Evolutionary conservation across 2,113 vertebrate species (phyloP), one percentile per base, ranked within the genome.

Genomic region (Emydura subglobosa): DNA sequence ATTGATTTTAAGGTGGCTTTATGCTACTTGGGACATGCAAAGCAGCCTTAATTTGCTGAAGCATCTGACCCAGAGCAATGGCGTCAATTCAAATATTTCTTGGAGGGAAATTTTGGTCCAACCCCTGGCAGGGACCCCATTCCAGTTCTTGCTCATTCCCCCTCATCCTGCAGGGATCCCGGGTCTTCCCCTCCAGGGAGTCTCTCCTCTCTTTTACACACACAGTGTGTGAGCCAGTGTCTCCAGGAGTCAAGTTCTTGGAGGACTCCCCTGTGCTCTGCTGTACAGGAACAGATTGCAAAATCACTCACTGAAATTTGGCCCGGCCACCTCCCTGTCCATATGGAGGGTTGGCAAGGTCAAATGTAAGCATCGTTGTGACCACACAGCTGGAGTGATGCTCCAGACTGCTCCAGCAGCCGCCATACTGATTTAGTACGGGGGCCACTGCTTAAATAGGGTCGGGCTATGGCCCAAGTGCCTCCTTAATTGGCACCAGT

Each of bases 171-270:
- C n/a, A 72, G 65, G n/a, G n/a, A 72, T 39, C 17, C 65, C 50
- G 0, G 2, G n/a, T 14, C 22, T 5, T 5, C 11, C 39, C 54
- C 25, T 47, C 22, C 3, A 0, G 1, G 13, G 22, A n/a, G 54
- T 86, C 24, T 34, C 29, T n/a, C 47, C 13, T 82, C 22, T 92
- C 16, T 65, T 17, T 22, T 68, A 39, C n/a, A 19, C n/a, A 72
- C 19, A 22, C 8, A n/a, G 34, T n/a, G 16, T 16, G n/a, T 39
- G 8, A 72, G 65, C 65, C 21, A 5, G 65, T 39, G 65, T 9
- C 19, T 39, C 65, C n/a, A 72, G 65, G 34, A 72, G 19, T 22
- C 5, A 21, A 72, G 65, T 72, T 72, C 65, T 72, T 72, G n/a
- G 34, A 72, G 19, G 19, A 10, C n/a, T 21, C n/a, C 19, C 17